A percentile compares a stretch with the other conserved stretches of the same genome.
Evolutionary conservation across 1,140 invertebrate species (phyloP).

Genomic region (Penaeus japonicus): DNA sequence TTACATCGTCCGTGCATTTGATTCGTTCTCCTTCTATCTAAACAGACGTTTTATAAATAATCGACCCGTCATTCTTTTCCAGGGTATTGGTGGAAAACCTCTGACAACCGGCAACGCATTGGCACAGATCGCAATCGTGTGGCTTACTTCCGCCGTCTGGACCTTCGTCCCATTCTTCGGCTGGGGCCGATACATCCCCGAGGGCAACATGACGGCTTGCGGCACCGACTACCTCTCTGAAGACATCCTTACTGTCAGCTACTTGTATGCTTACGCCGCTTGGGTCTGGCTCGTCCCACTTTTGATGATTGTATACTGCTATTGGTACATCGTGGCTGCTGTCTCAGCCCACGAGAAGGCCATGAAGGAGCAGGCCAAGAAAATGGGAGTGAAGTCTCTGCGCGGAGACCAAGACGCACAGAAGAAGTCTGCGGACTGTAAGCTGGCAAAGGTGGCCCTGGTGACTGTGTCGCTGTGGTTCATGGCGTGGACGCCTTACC

Average conservation of each 20-base stretch:
- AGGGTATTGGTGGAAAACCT: conserved; percentile 41
- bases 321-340: conserved; percentile 65
- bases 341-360: conserved; percentile 65
- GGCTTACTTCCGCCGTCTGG: conserved; percentile 59
- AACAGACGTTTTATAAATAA: too few relatives aligned
- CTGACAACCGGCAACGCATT: conserved; percentile 56
- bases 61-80: too few relatives aligned
- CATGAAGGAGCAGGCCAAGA: conserved; percentile 63
- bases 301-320: conserved; percentile 62
- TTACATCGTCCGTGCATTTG: too few relatives aligned
- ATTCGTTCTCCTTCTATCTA: too few relatives aligned
- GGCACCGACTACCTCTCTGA: conserved; percentile 55
- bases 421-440: conserved; percentile 56
- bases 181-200: conserved; percentile 60
- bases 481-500: conserved; percentile 61
- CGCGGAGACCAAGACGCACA: conserved; percentile 59
- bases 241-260: not conserved
- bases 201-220: conserved; percentile 11
- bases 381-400: conserved; percentile 49
- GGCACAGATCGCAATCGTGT: conserved; percentile 56
- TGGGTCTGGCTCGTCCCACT: conserved; percentile 55
- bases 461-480: conserved; percentile 61
- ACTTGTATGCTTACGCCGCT: conserved; percentile 47
- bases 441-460: conserved; percentile 64
- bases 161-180: conserved; percentile 59